Evolutionary conservation across 2,888 invertebrate genomes (phyloP).

Genomic region (Mythimna ferrago): DNA sequence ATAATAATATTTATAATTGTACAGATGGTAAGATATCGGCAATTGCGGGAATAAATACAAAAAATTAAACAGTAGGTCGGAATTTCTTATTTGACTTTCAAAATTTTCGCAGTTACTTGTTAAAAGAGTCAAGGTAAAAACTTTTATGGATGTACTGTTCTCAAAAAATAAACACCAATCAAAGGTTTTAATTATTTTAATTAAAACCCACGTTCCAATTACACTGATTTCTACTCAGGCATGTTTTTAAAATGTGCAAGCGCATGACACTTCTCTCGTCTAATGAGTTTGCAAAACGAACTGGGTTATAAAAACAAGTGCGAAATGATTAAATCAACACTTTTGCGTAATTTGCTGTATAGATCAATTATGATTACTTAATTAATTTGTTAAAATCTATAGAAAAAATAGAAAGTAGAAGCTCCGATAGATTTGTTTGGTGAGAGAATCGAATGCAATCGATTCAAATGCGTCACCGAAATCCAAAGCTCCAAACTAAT

Average conservation of each 20-base stretch:
- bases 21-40: conserved; percentile 19
- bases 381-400: conserved; percentile 2
- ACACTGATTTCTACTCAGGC: conserved; percentile 60
- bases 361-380: conserved; percentile 10
- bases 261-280: conserved; percentile 51
- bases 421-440: not conserved
- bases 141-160: not conserved
- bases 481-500: not conserved
- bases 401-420: conserved; percentile 7
- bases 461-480: not conserved
- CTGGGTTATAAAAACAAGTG: conserved; percentile 77
- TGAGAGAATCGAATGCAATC: conserved; percentile 10
- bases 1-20: conserved; percentile 17
- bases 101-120: not conserved
- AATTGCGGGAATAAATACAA: not conserved
- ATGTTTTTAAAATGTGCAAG: conserved; percentile 53
- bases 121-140: conserved; percentile 16
- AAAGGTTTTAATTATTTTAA: conserved; percentile 35
- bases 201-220: conserved; percentile 51
- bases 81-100: not conserved
- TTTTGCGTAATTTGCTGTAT: conserved; percentile 54
- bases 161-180: conserved; percentile 32
- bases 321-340: conserved; percentile 63
- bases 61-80: not conserved
- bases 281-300: conserved; percentile 71